These are phyloP conservation scores for Pempheris klunzingeri DNA, from an alignment of 2,797 vertebrate genomes.

Conservation along the genomic window DNA sequence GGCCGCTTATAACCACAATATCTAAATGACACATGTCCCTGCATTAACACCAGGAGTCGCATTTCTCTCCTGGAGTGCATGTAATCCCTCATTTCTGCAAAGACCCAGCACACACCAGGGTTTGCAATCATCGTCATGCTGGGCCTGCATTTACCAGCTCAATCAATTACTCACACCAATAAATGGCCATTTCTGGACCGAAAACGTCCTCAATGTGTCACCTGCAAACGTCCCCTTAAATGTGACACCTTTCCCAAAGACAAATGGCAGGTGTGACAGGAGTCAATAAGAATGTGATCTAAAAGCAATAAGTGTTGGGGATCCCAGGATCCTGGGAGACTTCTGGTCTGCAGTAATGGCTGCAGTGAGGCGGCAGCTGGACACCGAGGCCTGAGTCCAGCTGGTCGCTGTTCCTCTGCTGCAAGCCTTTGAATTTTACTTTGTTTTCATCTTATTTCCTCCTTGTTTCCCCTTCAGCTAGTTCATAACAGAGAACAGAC, in stretches of 20 bases:
- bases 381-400: conserved; percentile 74
- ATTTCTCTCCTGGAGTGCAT: conserved; percentile 47
- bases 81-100: conserved; percentile 62
- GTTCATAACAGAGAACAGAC: conserved; percentile 51
- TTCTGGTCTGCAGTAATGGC: conserved; percentile 67
- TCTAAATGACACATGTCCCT: conserved; percentile 54
- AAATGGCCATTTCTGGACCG: conserved; percentile 83
- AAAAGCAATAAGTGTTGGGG: conserved; percentile 86
- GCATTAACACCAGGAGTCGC: conserved; percentile 50
- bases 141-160: conserved; percentile 81
- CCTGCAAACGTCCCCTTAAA: conserved; percentile 76
- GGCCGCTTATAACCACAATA: conserved; percentile 25
- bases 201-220: conserved; percentile 88
- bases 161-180: conserved; percentile 85
- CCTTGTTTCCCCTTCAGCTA: conserved; percentile 53
- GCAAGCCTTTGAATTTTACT: conserved; percentile 39
- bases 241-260: conserved; percentile 87
- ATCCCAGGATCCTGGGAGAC: conserved; percentile 82
- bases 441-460: conserved; percentile 45
- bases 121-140: conserved; percentile 67
- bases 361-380: conserved; percentile 82
- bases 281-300: conserved; percentile 91
- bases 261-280: conserved; percentile 87
- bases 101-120: conserved; percentile 55
- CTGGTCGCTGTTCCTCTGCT: conserved; percentile 55